Evolutionary conservation across 2,888 invertebrate species (phyloP).

Genomic region (Phorcus lineatus): DNA sequence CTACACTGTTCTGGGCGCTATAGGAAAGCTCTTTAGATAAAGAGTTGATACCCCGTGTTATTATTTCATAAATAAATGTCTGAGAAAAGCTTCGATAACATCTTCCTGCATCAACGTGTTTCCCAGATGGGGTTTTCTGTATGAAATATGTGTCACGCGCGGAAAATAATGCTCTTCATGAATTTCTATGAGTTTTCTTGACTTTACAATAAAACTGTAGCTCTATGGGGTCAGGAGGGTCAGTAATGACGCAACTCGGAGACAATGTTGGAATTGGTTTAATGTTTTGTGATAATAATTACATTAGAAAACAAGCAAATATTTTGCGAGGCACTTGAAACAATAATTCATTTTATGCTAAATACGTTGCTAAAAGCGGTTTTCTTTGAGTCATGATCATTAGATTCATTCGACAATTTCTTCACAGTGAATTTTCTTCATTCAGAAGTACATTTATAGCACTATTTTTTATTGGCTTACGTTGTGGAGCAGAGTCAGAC

Average conservation of each 20-base stretch:
- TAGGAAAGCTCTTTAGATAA: background rate
- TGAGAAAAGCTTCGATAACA: background rate
- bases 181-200: background rate
- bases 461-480: too few relatives aligned
- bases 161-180: background rate
- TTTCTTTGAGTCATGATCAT: too few relatives aligned
- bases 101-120: background rate
- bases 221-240: background rate
- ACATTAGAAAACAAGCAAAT: too few relatives aligned
- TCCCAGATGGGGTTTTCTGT: background rate
- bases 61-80: conserved; percentile 7
- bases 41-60: background rate
- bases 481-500: too few relatives aligned
- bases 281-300: too few relatives aligned
- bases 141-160: background rate
- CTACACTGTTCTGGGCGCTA: background rate
- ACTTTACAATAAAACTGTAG: background rate
- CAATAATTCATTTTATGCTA: too few relatives aligned
- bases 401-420: too few relatives aligned
- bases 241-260: background rate
- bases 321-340: too few relatives aligned
- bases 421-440: too few relatives aligned
- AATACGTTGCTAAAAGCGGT: too few relatives aligned
- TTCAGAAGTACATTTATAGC: too few relatives aligned
- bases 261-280: too few relatives aligned